Evolutionary conservation across 2,113 vertebrate species (phyloP).

Genomic region (Cyprinodon tularosa): DNA sequence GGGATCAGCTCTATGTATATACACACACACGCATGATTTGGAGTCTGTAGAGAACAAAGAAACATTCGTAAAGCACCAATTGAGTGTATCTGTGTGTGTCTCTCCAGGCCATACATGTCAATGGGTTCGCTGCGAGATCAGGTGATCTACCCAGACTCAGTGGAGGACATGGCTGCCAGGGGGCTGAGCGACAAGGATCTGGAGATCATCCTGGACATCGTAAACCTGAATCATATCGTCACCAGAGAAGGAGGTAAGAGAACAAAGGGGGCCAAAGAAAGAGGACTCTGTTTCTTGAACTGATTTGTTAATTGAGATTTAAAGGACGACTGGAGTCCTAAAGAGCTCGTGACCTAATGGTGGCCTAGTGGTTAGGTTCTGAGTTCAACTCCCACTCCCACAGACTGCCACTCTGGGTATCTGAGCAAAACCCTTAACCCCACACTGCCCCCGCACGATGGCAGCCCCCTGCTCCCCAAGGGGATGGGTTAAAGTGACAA

Average conservation of each 20-base stretch:
- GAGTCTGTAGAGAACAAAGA: neutral
- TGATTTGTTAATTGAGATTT: too few species aligned
- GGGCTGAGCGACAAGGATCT: conserved; percentile 89
- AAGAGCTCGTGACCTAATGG: too few species aligned
- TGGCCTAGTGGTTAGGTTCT: too few species aligned
- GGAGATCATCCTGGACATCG: conserved; percentile 89
- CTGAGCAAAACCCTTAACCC: too few species aligned
- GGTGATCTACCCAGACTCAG: conserved; percentile 95
- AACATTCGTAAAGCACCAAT: neutral
- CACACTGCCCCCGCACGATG: too few species aligned
- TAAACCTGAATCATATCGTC: conserved; percentile 95
- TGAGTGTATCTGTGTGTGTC: neutral
- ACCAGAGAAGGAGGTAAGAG: conserved; percentile 93
- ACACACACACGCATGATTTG: neutral
- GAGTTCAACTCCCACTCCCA: too few species aligned
- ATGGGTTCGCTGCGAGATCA: conserved; percentile 94
- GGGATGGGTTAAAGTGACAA: too few species aligned
- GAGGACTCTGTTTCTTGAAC: too few species aligned
- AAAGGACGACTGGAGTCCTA: too few species aligned
- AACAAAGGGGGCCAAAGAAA: too few species aligned
- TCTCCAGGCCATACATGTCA: conserved; percentile 95
- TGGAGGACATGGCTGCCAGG: conserved; percentile 91
- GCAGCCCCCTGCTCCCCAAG: too few species aligned
- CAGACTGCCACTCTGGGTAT: too few species aligned
- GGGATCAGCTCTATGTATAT: neutral